phyloP scores from a whole-genome alignment of 2,113 vertebrate genomes.

The Pogonocichla stellata region DNA sequence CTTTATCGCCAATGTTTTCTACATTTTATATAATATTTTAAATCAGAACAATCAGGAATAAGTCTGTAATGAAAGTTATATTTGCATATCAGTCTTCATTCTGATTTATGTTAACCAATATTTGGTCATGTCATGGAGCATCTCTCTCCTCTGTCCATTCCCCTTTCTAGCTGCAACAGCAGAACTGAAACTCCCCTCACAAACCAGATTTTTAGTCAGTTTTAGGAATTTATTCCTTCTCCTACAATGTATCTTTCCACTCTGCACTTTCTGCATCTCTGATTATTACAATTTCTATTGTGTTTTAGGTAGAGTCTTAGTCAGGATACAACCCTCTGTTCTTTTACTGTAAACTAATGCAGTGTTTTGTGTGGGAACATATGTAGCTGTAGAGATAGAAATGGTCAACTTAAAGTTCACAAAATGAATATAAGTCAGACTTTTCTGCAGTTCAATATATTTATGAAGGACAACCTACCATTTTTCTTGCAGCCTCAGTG shows the following conservation, averaged over 20 bases:
- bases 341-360: not conserved
- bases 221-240: not conserved
- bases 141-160: not conserved
- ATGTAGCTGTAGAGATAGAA: constrained; percentile 18
- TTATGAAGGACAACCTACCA: not conserved
- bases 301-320: not conserved
- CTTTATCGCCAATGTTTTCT: not conserved
- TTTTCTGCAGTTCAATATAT: not conserved
- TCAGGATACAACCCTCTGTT: not conserved
- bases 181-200: not conserved
- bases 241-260: not conserved
- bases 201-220: not conserved
- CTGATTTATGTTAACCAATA: not conserved
- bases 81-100: not conserved
- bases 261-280: not conserved
- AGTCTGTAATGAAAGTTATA: not conserved
- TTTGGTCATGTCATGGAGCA: accelerated
- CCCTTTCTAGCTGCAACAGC: not conserved
- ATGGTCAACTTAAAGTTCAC: constrained; percentile 7
- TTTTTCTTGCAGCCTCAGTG: not conserved
- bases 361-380: constrained; percentile 10
- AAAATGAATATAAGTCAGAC: constrained; percentile 14
- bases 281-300: not conserved
- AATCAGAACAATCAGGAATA: not conserved
- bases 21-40: not conserved